phyloP scores from a whole-genome alignment of 2,797 vertebrate species.

The Liasis olivaceus region DNA sequence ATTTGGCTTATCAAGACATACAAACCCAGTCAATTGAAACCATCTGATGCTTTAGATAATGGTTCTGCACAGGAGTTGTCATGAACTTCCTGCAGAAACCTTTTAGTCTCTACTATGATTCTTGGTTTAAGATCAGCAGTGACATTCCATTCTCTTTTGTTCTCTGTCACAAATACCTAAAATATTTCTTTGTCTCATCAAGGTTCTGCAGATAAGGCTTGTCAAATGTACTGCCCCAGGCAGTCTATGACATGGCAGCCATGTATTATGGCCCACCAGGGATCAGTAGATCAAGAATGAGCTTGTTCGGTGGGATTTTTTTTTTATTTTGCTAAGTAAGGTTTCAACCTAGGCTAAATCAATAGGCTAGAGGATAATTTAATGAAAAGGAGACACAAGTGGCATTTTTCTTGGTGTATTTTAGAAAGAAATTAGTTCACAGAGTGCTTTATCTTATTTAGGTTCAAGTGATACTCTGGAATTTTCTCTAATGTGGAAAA shows the following conservation, averaged over 20 bases:
- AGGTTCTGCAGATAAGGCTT: not conserved
- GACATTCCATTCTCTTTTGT: not conserved
- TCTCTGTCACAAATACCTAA: not conserved
- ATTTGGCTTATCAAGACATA: not conserved
- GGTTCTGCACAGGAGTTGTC: not conserved
- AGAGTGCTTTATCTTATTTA: conserved; percentile 70
- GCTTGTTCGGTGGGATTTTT: conserved; percentile 38
- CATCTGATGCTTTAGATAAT: not conserved
- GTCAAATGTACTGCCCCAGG: not conserved
- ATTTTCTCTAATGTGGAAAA: conserved; percentile 66
- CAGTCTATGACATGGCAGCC: not conserved
- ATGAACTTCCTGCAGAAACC: not conserved
- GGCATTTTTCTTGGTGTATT: conserved; percentile 62
- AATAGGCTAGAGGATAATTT: conserved; percentile 68
- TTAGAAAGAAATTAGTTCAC: conserved; percentile 68
- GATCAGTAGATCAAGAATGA: conserved; percentile 24
- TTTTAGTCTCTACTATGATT: not conserved
- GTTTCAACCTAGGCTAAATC: conserved; percentile 63
- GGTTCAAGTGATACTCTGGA: conserved; percentile 59
- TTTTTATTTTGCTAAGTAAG: conserved; percentile 61
- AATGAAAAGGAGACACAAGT: conserved; percentile 70
- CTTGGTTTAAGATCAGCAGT: not conserved
- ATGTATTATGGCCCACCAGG: not conserved
- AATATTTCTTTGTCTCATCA: not conserved
- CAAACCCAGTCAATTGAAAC: not conserved